Conservation (phyloP, 2,797 vertebrate species). For the Adrianichthys oophorus region DNA sequence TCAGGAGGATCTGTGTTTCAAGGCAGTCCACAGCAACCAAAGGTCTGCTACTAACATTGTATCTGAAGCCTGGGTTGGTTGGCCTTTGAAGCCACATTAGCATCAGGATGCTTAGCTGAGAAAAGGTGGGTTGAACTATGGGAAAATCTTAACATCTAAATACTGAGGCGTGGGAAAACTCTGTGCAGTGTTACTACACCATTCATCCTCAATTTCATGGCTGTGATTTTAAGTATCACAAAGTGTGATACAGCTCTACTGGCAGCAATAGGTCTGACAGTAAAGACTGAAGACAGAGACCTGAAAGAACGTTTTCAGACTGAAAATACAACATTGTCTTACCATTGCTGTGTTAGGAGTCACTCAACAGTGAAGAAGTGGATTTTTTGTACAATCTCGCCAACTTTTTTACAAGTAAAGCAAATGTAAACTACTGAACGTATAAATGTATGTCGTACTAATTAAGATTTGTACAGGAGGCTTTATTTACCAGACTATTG, state of each 20-base stretch:
- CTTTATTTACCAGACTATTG: constrained; percentile 38
- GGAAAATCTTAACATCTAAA: constrained; percentile 53
- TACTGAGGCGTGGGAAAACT: constrained; percentile 58
- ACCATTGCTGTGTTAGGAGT: neutral
- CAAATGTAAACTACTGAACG: neutral
- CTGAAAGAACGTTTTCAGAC: neutral
- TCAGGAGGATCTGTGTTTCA: neutral
- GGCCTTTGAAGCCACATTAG: constrained; percentile 33
- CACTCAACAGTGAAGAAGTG: neutral
- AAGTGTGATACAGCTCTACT: constrained; percentile 39
- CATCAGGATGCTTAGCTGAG: constrained; percentile 42
- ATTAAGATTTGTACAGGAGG: constrained; percentile 5
- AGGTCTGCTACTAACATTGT: neutral
- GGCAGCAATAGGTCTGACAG: constrained; percentile 20
- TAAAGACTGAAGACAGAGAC: constrained; percentile 12
- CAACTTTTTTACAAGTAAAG: constrained; percentile 6
- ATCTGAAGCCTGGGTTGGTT: constrained; percentile 2
- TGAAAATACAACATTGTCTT: neutral
- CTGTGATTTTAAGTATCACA: constrained; percentile 48
- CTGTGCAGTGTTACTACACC: constrained; percentile 39
- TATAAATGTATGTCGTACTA: neutral
- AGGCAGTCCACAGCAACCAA: constrained; percentile 4
- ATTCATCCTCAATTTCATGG: constrained; percentile 57
- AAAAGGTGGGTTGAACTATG: constrained; percentile 47
- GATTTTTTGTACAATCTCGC: neutral